Conservation (phyloP, 2,888 invertebrate species). For the Hypselothyrea guttata region DNA sequence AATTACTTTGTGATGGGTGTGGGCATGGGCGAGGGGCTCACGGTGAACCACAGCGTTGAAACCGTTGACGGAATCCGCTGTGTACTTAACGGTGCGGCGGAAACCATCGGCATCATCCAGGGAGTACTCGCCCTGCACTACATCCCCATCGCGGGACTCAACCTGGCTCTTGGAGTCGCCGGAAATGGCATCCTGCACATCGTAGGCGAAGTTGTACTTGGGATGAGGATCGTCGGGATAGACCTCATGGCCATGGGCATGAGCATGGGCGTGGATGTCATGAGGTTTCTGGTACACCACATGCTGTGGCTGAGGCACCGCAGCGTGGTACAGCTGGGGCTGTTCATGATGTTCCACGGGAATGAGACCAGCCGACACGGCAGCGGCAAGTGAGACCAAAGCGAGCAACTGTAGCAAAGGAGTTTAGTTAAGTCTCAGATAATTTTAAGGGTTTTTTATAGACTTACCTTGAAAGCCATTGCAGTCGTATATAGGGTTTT, state of each 20-base stretch:
- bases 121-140: slow-evolving; percentile 82
- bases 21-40: slow-evolving; percentile 68
- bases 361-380: slow-evolving; percentile 68
- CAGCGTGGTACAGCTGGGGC: slow-evolving; percentile 40
- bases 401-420: slow-evolving; percentile 57
- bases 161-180: slow-evolving; percentile 82
- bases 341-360: slow-evolving; percentile 69
- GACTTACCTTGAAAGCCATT: slow-evolving; percentile 79
- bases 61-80: slow-evolving; percentile 80
- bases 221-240: slow-evolving; percentile 79
- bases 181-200: slow-evolving; percentile 80
- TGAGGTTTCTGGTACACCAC: slow-evolving; percentile 70
- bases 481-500: slow-evolving; percentile 29
- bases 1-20: slow-evolving; percentile 60
- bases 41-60: slow-evolving; percentile 81
- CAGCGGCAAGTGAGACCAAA: slow-evolving; percentile 60
- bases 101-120: slow-evolving; percentile 81
- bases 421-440: not conserved
- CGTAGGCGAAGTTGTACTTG: slow-evolving; percentile 80
- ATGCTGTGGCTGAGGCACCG: slow-evolving; percentile 55
- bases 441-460: not conserved
- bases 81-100: slow-evolving; percentile 80
- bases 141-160: slow-evolving; percentile 81
- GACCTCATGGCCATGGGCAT: slow-evolving; percentile 57
- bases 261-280: slow-evolving; percentile 55